Conservation (phyloP, 2,113 vertebrate species). For the Chloebia gouldiae region DNA sequence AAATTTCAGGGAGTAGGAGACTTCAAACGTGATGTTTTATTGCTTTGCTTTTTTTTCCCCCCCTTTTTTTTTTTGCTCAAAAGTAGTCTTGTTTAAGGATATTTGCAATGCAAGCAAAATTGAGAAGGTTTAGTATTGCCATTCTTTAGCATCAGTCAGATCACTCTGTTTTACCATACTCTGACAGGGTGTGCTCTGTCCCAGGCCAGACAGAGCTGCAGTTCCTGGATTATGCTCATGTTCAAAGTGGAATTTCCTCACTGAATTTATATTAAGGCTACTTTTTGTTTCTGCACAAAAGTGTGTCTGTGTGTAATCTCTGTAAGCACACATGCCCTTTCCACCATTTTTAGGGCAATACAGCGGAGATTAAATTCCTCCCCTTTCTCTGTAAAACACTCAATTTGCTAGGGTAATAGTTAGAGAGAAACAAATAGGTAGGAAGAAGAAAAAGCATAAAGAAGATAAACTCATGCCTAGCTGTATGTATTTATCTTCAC, state of each 20-base stretch:
- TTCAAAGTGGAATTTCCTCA: background rate
- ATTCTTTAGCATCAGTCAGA: background rate
- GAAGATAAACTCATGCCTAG: no score
- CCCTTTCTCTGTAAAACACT: background rate
- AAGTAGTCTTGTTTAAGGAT: background rate
- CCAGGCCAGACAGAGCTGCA: background rate
- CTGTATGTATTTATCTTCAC: background rate
- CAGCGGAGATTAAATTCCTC: background rate
- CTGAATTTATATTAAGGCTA: background rate
- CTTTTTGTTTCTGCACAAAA: background rate
- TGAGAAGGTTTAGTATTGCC: background rate
- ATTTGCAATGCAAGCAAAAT: background rate
- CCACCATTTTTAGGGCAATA: background rate
- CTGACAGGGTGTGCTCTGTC: background rate
- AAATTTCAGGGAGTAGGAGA: background rate
- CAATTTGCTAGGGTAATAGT: background rate
- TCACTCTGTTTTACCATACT: background rate
- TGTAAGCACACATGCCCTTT: background rate
- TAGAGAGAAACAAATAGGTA: background rate
- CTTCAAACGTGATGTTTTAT: background rate
- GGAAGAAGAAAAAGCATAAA: background rate
- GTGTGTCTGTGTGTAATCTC: background rate
- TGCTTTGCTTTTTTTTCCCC: background rate
- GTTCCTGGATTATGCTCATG: background rate
- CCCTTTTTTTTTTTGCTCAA: background rate